A percentile compares a stretch with the other conserved stretches of the same genome.
phyloP scores from a whole-genome alignment of 2,888 invertebrate genomes.

The Himalopsyche anomala region DNA sequence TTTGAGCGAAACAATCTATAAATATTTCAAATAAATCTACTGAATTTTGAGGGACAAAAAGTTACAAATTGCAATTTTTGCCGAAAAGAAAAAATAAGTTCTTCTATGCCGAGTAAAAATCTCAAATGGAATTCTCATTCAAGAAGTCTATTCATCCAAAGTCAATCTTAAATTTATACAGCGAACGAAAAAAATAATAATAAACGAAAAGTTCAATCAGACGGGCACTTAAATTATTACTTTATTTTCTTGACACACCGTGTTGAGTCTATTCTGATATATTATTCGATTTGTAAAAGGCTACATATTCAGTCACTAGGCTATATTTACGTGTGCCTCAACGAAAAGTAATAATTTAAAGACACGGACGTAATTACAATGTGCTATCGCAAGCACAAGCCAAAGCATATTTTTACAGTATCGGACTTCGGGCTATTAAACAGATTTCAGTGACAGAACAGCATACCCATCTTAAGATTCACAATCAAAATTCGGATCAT shows the following conservation, averaged over 20 bases:
- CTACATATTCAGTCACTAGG: conserved; percentile 39
- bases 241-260: conserved; percentile 9
- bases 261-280: neutral
- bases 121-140: neutral
- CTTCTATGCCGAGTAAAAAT: neutral
- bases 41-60: neutral
- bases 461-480: too few species aligned
- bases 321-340: neutral
- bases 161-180: neutral
- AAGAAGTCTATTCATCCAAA: neutral
- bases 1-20: conserved; percentile 49
- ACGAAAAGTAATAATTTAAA: conserved; percentile 6
- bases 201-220: neutral
- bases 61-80: neutral
- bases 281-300: conserved; percentile 35
- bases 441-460: neutral
- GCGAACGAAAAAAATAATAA: neutral
- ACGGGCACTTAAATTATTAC: conserved; percentile 2
- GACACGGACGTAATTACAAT: neutral
- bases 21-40: conserved; percentile 42
- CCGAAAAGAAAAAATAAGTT: neutral
- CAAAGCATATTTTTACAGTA: neutral
- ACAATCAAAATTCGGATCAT: neutral
- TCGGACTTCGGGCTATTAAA: neutral
- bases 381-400: conserved; percentile 17